Evolutionary conservation across 2,797 vertebrate species (phyloP).

Genomic region (Poliocrania exsul): DNA sequence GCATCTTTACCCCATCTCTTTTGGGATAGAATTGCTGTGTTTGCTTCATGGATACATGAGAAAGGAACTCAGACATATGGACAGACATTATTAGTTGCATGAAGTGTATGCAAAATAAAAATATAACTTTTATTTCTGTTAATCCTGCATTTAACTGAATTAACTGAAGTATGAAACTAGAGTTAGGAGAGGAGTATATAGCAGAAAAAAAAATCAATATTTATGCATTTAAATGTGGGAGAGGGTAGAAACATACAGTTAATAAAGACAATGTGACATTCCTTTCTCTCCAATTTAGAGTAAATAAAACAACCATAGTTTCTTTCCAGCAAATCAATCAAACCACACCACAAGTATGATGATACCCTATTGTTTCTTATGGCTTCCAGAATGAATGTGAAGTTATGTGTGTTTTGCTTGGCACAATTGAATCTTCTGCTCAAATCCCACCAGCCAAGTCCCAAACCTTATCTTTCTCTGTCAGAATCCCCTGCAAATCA

Average conservation of each 20-base stretch:
- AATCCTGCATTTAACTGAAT: not conserved
- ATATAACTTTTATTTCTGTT: not conserved
- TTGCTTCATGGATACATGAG: not conserved
- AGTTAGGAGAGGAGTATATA: not conserved
- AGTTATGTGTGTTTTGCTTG: slow-evolving; percentile 34
- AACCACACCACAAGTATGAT: not conserved
- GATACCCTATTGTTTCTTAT: not conserved
- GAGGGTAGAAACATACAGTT: not conserved
- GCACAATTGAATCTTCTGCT: not conserved
- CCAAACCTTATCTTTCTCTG: not conserved
- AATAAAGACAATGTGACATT: not conserved
- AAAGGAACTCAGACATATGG: not conserved
- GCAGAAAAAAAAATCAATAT: not conserved
- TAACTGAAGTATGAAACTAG: not conserved
- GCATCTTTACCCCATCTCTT: not conserved
- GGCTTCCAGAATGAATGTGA: not conserved
- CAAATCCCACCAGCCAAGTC: not conserved
- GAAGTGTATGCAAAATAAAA: not conserved
- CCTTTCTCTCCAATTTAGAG: not conserved
- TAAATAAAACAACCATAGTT: not conserved
- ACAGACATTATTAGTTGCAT: not conserved
- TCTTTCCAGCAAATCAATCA: not conserved
- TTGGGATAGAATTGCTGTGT: not conserved
- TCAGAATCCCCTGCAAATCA: not conserved
- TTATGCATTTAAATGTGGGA: not conserved